Base-by-base conservation (phyloP, 2,888 invertebrate genomes). In the Papilio elwesi region DNA sequence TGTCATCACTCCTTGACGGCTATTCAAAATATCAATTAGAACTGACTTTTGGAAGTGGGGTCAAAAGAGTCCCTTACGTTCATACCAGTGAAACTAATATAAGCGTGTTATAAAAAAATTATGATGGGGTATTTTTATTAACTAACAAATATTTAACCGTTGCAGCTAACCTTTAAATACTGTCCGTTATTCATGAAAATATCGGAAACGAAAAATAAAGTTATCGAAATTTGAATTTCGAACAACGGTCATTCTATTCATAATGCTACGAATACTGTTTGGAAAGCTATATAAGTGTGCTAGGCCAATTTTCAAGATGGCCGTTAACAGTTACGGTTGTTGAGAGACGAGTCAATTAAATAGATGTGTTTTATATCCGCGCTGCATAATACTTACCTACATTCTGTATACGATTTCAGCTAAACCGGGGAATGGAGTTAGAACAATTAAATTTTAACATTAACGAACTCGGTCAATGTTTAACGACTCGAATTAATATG, bases 341-440 rank as follows among this genome's bases (percentile, higher is more conserved):
- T 57, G 53, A 59, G 26, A 70, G 70, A 65, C 57, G 49, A 71
- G 71, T 52, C 67, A 62, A 62, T 71, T 62, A 65, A 70, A 59
- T 51, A 67, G 52, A 59, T 67, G 51, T 55, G 12, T 71, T 71
- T 67, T 67, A 67, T 67, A 67, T 71, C 71, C 68, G 63, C 36
- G 59, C 38, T 72, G 63, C 68, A 68, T 68, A 72, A 72, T 72
- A 72, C 68, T 68, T 68, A 72, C 72, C 68, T 63, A 68, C 72
- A 71, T 71, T 62, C 36, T 13, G 16, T 38, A 13, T 66, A 57
- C 48, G 26, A 16, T 70, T 69, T 71, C 36, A 66, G 51, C 13
- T 57, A 57, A 65, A 65, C 15, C 53, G 49, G 26, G 15, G 43
- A 43, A 47, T 16, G 36, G 15, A 47, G 47, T 63, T 47, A 15